Base-by-base conservation (phyloP, 2,797 vertebrate genomes). In the Gallinago stenura region DNA sequence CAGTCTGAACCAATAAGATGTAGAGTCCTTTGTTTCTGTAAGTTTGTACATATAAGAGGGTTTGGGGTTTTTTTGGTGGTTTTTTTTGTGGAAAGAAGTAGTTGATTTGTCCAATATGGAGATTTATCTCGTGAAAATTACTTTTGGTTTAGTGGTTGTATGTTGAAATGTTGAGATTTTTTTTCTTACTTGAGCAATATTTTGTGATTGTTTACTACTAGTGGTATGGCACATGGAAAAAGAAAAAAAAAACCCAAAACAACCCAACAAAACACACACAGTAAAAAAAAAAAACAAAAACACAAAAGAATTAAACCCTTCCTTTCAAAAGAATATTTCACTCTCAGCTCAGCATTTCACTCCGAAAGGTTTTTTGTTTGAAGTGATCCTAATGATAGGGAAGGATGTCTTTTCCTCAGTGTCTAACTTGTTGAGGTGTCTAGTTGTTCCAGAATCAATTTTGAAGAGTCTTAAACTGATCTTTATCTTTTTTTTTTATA, bases 191-290 rank as follows among this genome's bases (percentile, higher is more conserved):
- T 41, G 35, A 85, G 66, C 66, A 57, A 22, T 66, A 12, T 92
- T 93, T 96, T 94, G 79, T 95, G 90, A 92, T 92, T 76, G 28
- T 92, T 90, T 95, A 50, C 83, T 76, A 68, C 68, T 89, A 92
- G 79, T 90, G 66, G 91, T 92, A 37, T 83, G 20, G 91, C 37
- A 61, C 88, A 94, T 96, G 95, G 87, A 57, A 93, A 83, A 86
- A 78, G 25, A 68, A 75, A 83, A 64, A 37, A 64, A 37, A 77
- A 33, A 13, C 2, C 4, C 26, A 28, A 57, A 64, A 8, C 35
- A 30, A 45, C 1, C 19, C 69, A 90, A 56, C 15, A 72, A 75
- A 50, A 41, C 35, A 41, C 24, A 31, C 7, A 10, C 26, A 60
- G 43, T 69, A 30, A 43, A 70, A 73, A n/a, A 43, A 30, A 43